phyloP scores from a whole-genome alignment of 2,888 invertebrate genomes.

The Stenichneumon culpator region DNA sequence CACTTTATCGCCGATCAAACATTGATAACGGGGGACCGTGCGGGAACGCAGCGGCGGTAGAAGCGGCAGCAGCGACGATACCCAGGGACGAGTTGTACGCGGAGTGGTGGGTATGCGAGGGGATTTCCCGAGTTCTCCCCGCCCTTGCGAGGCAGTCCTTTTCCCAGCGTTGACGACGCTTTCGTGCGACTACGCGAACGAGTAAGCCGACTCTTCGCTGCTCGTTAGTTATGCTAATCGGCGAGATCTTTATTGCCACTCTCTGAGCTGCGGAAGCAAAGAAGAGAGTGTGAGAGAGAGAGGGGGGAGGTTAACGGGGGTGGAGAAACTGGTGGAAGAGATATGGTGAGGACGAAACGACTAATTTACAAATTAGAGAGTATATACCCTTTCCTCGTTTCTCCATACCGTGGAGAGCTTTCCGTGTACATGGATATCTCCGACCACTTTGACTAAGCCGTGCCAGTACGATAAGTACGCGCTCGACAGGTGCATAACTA shows the following conservation, averaged over 20 bases:
- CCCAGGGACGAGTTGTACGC: slow-evolving; percentile 33
- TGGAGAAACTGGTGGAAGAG: neutral
- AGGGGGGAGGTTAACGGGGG: neutral
- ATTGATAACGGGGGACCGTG: slow-evolving; percentile 73
- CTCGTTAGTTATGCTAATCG: slow-evolving; percentile 64
- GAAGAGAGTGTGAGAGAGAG: slow-evolving; percentile 16
- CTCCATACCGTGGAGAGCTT: slow-evolving; percentile 36
- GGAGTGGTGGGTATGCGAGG: neutral
- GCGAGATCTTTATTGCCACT: slow-evolving; percentile 62
- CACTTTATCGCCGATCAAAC: slow-evolving; percentile 78
- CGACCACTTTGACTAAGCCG: slow-evolving; percentile 11
- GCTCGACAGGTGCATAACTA: slow-evolving; percentile 30
- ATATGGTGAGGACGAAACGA: slow-evolving; percentile 39
- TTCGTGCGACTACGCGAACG: slow-evolving; percentile 32
- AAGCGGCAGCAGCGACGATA: neutral
- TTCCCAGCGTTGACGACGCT: slow-evolving; percentile 46
- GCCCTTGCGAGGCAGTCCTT: slow-evolving; percentile 20
- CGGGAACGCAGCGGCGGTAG: slow-evolving; percentile 30
- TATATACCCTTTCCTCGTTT: slow-evolving; percentile 11
- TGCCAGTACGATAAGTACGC: slow-evolving; percentile 26
- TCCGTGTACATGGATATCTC: slow-evolving; percentile 33
- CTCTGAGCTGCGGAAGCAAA: slow-evolving; percentile 6
- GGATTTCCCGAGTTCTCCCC: slow-evolving; percentile 22
- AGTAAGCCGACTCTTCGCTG: slow-evolving; percentile 44
- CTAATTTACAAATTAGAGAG: slow-evolving; percentile 62